A percentile compares a stretch with the other conserved stretches of the same genome.
Conservation (phyloP, 1,140 invertebrate genomes). For the Musca domestica region DNA sequence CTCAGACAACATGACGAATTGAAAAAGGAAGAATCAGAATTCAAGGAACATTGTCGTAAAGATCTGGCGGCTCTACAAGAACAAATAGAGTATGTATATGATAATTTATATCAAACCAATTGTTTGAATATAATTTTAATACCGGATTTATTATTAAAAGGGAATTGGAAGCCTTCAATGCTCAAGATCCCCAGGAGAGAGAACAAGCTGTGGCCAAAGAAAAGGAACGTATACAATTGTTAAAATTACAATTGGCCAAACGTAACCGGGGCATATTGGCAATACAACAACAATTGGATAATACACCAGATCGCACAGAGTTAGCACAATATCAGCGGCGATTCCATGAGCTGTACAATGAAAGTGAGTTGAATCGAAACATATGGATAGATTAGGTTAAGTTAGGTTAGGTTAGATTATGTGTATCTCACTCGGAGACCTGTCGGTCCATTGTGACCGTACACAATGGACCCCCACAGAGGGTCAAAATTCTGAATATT, state of each 20-base stretch:
- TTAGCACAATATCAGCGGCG: constrained; percentile 91
- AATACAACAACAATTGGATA: constrained; percentile 79
- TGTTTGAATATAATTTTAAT: not conserved
- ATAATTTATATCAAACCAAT: not conserved
- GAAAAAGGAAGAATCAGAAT: constrained; percentile 71
- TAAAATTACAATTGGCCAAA: constrained; percentile 70
- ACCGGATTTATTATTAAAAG: constrained; percentile 37
- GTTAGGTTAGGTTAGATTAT: too few species aligned
- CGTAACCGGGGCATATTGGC: constrained; percentile 79
- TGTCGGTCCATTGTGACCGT: too few species aligned
- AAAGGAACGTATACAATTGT: constrained; percentile 51
- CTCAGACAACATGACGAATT: constrained; percentile 71
- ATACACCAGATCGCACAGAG: constrained; percentile 88
- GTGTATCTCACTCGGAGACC: too few species aligned
- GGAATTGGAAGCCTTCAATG: constrained; percentile 56
- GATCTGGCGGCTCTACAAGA: constrained; percentile 63
- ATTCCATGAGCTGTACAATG: constrained; percentile 95
- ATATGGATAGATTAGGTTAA: too few species aligned
- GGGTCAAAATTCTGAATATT: too few species aligned
- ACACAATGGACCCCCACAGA: too few species aligned
- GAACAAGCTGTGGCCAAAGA: constrained; percentile 61
- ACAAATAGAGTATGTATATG: constrained; percentile 58
- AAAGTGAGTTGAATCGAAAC: constrained; percentile 75
- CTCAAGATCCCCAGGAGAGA: constrained; percentile 55
- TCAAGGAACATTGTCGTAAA: constrained; percentile 72